Evolutionary conservation across 2,113 vertebrate species (phyloP).

Genomic region (Megaceryle maxima): DNA sequence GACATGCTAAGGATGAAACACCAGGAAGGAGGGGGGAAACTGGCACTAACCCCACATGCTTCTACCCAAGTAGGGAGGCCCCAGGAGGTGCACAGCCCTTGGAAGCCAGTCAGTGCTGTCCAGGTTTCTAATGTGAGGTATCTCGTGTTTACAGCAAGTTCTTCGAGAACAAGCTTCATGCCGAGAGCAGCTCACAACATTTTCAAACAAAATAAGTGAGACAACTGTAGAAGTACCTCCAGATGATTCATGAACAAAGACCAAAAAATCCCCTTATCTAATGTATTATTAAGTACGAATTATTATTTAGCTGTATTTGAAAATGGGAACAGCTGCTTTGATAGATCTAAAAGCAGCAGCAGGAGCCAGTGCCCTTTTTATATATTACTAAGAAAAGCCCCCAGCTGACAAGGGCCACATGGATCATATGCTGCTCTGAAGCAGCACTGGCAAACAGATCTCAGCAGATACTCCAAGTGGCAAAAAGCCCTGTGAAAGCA

Average conservation of each 20-base stretch:
- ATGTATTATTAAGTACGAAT: slow-evolving; percentile 1
- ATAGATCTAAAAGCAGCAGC: slow-evolving; percentile 12
- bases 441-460: not conserved
- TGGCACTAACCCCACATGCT: not conserved
- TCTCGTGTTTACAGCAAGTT: not conserved
- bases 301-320: not conserved
- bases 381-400: not conserved
- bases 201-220: not conserved
- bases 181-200: not conserved
- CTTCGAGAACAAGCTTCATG: not conserved
- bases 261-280: not conserved
- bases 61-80: not conserved
- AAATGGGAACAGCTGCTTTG: slow-evolving; percentile 7
- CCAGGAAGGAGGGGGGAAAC: not conserved
- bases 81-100: accelerated
- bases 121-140: not conserved
- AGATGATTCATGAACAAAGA: not conserved
- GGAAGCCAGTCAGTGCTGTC: not conserved
- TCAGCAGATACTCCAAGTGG: not conserved
- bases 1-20: not conserved
- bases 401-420: not conserved
- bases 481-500: not conserved
- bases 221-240: not conserved
- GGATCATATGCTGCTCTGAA: not conserved
- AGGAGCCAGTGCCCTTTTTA: slow-evolving; percentile 23